Base-by-base conservation (phyloP, 2,888 invertebrate genomes). In the Polydrusus cervinus region DNA sequence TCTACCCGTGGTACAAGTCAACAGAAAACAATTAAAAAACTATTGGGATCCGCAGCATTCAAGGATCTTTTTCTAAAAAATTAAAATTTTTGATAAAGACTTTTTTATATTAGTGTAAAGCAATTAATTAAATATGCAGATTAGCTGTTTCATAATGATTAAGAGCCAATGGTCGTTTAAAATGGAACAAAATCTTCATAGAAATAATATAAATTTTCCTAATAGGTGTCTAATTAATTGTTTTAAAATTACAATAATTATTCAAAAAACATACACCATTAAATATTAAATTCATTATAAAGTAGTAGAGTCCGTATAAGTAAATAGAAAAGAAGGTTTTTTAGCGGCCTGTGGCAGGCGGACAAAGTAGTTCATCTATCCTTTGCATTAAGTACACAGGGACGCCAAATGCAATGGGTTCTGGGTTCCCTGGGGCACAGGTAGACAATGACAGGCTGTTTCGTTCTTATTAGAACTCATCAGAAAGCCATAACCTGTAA, bases 181-280 rank as follows among this genome's bases (percentile, higher is more conserved):
- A 53, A 20, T 11, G 13, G 25, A 53, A 25, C 53, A 25, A 53
- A 53, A 53, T 53, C n/a, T 53, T 53, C 53, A 53, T 53, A 53
- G 25, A 53, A 53, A 53, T n/a, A 6, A 53, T 6, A 53, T 53
- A 53, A 53, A 53, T 53, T 53, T 53, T 51, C 8, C 20, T 53
- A 53, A 53, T 25, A 53, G 53, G 53, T 25, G 25, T 53, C 53
- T 53, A 53, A 53, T 53, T 53, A 53, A 53, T 53, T 25, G 14
- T 16, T 8, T 47, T 2, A 34, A 8, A n/a, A 47, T 47, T 47
- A 47, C 14, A 7, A 47, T 47, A 47, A 47, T 47, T 47, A 47
- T 47, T 16, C n/a, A 47, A 16, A 47, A 47, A 16, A 47, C 14
- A 47, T 47, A 9, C 43, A 43, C 3, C 7, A 34, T 45, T 45